Base-by-base conservation (phyloP, 2,797 vertebrate genomes). In the Semotilus atromaculatus region DNA sequence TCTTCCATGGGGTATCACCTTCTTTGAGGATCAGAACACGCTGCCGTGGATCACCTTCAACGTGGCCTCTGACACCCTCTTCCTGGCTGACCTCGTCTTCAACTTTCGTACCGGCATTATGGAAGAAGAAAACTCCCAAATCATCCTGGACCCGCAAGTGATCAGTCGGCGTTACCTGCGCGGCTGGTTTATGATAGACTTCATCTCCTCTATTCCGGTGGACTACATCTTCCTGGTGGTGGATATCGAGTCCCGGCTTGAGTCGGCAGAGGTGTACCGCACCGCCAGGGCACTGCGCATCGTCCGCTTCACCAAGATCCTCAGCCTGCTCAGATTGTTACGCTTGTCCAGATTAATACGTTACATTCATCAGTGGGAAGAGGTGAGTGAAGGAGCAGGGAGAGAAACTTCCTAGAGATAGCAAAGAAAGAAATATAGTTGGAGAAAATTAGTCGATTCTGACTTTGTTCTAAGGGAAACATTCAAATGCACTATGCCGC, bases 171-270 rank as follows among this genome's bases (percentile, higher is more conserved):
- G 96, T 21, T 99, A 99, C 90, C 94, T 99, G 73, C 97, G 96
- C 89, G 96, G 96, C 13, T 99, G 98, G 98, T 99, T 99, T 68
- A 72, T 97, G 90, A 97, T 99, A 88, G 98, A 99, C 90, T 98
- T 98, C 40, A 91, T 99, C 90, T 99, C 98, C 58, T 99, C 98
- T 88, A 99, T 99, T 88, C 98, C 98, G 0, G 98, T 99, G 86
- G 98, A 99, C 94, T 99, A 99, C 79, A 96, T 99, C 91, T 99
- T 99, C 92, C 96, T 98, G 82, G 96, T 98, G 0, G 97, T 98
- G 43, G 95, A 96, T 85, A 83, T 96, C 43, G 97, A 99, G 92
- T 94, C 96, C 55, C 94, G 94, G 81, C 93, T 97, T 0, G 97
- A 98, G 88, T 97, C 98, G 18, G 96, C 97, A 0, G 98, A 99